phyloP scores from a whole-genome alignment of 2,888 invertebrate genomes.

The Saturnia japonica region DNA sequence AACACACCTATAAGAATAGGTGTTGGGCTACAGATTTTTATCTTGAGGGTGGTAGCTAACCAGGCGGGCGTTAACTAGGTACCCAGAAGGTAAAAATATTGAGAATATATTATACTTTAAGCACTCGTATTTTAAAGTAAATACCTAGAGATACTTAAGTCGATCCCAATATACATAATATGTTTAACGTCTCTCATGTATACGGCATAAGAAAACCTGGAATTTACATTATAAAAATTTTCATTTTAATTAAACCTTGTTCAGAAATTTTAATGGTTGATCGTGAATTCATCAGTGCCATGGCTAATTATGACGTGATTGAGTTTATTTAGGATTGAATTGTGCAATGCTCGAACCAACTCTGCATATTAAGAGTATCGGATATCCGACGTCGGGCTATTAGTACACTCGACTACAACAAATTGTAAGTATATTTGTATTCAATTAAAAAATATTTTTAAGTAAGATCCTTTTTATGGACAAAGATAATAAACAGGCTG shows the following conservation, averaged over 20 bases:
- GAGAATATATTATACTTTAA: background rate
- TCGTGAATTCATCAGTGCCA: slow-evolving; percentile 70
- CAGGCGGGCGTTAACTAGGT: too few relatives aligned
- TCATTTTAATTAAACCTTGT: slow-evolving; percentile 24
- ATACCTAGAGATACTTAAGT: background rate
- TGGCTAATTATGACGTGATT: slow-evolving; percentile 72
- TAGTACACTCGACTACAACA: slow-evolving; percentile 53
- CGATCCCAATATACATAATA: background rate
- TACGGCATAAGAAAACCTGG: slow-evolving; percentile 37
- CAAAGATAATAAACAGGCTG: background rate
- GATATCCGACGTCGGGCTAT: slow-evolving; percentile 70
- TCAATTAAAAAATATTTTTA: background rate
- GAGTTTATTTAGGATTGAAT: slow-evolving; percentile 74
- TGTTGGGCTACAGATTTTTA: too few relatives aligned
- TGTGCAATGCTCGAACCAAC: slow-evolving; percentile 61
- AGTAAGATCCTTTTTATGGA: background rate
- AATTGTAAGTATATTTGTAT: background rate
- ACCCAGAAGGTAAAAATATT: background rate
- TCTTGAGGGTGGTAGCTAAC: too few relatives aligned
- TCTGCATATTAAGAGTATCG: slow-evolving; percentile 75
- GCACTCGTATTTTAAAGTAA: background rate
- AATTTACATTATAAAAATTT: slow-evolving; percentile 48
- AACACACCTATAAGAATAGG: too few relatives aligned
- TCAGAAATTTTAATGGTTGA: slow-evolving; percentile 55
- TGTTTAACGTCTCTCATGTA: background rate